These are phyloP conservation scores for Leptinotarsa texana DNA, from an alignment of 1,140 invertebrate genomes.

Conservation along the genomic window DNA sequence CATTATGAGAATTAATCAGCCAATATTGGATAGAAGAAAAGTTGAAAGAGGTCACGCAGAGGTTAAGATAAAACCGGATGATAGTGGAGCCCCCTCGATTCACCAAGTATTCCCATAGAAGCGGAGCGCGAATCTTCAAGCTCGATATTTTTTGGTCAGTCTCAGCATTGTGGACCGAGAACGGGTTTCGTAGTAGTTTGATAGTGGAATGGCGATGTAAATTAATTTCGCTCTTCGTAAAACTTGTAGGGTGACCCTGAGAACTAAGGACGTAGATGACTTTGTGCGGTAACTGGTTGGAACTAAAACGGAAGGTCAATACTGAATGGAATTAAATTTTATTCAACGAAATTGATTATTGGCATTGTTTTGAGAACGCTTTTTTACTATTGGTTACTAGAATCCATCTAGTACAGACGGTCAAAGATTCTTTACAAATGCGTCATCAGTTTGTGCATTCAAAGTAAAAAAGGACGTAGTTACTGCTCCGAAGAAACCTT, in stretches of 20 bases:
- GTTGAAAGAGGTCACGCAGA: conserved; percentile 12
- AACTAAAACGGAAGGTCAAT: background rate
- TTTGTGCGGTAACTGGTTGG: background rate
- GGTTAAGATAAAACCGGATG: background rate
- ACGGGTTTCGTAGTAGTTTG: background rate
- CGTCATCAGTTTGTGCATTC: too few relatives aligned
- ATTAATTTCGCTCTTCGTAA: background rate
- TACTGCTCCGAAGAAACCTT: too few relatives aligned
- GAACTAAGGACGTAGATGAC: conserved; percentile 1
- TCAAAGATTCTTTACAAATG: too few relatives aligned
- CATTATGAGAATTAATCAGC: conserved; percentile 19
- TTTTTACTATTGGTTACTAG: too few relatives aligned
- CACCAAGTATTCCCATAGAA: conserved; percentile 10
- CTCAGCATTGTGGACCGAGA: conserved; percentile 9
- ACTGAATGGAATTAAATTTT: too few relatives aligned
- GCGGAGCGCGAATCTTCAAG: conserved; percentile 15
- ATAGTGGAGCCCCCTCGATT: background rate
- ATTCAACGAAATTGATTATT: too few relatives aligned
- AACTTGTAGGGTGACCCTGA: background rate
- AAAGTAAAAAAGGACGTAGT: too few relatives aligned
- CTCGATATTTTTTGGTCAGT: conserved; percentile 10
- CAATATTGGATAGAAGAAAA: conserved; percentile 12
- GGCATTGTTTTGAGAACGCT: too few relatives aligned
- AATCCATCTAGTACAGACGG: too few relatives aligned
- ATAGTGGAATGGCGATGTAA: background rate